Evolutionary conservation across 2,888 invertebrate species (phyloP), one percentile per base, ranked within the genome.

Genomic region (Phalera bucephala): DNA sequence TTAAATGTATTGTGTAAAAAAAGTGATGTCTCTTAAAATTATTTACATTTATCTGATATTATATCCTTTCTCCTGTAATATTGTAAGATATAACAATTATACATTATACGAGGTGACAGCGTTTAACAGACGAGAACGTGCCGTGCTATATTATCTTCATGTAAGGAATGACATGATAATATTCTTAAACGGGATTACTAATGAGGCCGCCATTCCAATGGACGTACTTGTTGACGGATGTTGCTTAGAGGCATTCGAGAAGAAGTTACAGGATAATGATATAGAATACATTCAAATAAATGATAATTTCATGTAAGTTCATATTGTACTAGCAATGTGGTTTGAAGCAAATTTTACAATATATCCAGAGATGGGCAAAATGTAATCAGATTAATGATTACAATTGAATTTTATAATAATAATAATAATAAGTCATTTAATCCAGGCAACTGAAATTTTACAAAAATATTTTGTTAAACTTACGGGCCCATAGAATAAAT

Each of bases 131-230:
- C 47, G 59, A 30, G 87, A 88, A 57, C 66, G 87, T 48, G 46
- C 53, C 10, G 20, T 69, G 21, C 52, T 88, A 11, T 79, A 81
- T 52, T 31, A 44, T 4, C 40, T 79, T 6, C 56, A 78, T 26
- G 25, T 60, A 7, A 62, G 36, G 37, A 54, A 66, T 31, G 39
- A 69, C 3, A 45, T 48, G 12, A 20, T 72, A 22, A 36, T 56
- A 29, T 87, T 88, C 54, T 41, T 85, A 22, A 85, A 81, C 56
- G 78, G 74, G 21, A 51, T 88, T 3, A 74, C 80, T 5, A 88
- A 86, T 58, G 77, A 82, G 58, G 85, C 87, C 8, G 69, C 76
- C 6, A 37, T 84, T 32, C 63, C 84, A 2, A 86, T 86, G 69
- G 51, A 75, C 45, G 54, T 86, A 1, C 33, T 77, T 22, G 81